phyloP scores from a whole-genome alignment of 2,113 vertebrate genomes.

The Pongo pygmaeus region DNA sequence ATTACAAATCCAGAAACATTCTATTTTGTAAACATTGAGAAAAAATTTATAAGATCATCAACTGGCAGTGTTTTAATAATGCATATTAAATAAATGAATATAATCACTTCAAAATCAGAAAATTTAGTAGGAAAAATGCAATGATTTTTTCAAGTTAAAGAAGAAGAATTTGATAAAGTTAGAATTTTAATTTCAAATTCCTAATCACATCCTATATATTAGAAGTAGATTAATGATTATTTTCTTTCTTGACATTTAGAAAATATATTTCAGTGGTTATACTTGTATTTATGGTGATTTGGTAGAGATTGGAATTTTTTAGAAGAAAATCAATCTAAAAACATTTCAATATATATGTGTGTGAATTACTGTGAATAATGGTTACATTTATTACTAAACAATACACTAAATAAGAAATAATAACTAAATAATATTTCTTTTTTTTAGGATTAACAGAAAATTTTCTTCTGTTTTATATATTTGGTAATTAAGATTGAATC shows the following conservation, averaged over 20 bases:
- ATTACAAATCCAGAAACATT: not conserved
- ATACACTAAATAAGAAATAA: not conserved
- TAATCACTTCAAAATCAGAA: constrained; percentile 30
- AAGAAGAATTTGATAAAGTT: not conserved
- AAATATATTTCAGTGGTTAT: not conserved
- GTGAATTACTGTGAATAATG: not conserved
- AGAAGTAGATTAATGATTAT: not conserved
- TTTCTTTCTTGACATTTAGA: not conserved
- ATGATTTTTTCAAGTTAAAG: not conserved
- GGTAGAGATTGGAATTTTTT: not conserved
- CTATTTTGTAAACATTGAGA: not conserved
- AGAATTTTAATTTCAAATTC: constrained; percentile 55
- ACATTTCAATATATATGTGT: not conserved
- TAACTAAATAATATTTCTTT: not conserved
- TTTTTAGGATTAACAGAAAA: not conserved
- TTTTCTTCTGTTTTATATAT: constrained; percentile 15
- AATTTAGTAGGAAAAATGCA: not conserved
- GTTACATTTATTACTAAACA: not conserved
- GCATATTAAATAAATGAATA: not conserved
- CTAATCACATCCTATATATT: not conserved
- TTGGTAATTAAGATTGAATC: not conserved
- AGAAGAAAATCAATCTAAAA: constrained; percentile 18
- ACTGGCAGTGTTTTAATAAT: not conserved
- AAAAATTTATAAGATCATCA: not conserved
- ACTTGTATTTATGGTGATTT: not conserved